phyloP scores from a whole-genome alignment of 2,797 vertebrate species.

The Pelobates cultripes region DNA sequence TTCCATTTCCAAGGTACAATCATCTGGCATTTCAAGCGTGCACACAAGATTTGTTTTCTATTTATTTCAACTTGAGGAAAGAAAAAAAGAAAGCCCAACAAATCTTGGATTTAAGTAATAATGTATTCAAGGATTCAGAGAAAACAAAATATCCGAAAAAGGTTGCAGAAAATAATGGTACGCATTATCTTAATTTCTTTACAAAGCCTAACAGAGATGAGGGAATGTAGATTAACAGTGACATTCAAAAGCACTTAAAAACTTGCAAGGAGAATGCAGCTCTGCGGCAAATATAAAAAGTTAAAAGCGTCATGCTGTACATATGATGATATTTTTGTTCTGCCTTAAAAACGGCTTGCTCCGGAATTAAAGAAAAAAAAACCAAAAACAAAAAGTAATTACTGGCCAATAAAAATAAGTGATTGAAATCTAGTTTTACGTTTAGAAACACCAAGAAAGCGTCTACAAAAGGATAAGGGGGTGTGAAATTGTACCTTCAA shows the following conservation, averaged over 20 bases:
- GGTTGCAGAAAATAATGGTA: not conserved
- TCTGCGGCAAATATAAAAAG: not conserved
- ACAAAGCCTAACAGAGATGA: constrained; percentile 3
- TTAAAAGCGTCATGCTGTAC: constrained; percentile 19
- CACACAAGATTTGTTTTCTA: not conserved
- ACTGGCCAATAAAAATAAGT: constrained; percentile 49
- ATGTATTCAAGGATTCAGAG: not conserved
- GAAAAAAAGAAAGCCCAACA: not conserved
- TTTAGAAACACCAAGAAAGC: constrained; percentile 48
- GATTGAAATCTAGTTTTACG: constrained; percentile 56
- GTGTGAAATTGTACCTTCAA: constrained; percentile 48
- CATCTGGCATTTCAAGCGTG: constrained; percentile 7
- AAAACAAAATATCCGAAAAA: constrained; percentile 3
- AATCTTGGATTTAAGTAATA: not conserved
- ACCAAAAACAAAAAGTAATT: constrained; percentile 59
- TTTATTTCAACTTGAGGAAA: not conserved
- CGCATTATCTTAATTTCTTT: constrained; percentile 38
- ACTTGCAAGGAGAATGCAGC: not conserved
- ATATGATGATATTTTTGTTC: constrained; percentile 7
- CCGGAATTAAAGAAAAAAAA: constrained; percentile 22
- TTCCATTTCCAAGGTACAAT: not conserved
- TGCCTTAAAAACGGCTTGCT: not conserved
- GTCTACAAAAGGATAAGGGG: constrained; percentile 54
- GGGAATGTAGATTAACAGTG: constrained; percentile 38
- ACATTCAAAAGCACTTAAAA: constrained; percentile 33